Evolutionary conservation across 2,797 vertebrate species (phyloP).

Genomic region (Acipenser oxyrinchus): DNA sequence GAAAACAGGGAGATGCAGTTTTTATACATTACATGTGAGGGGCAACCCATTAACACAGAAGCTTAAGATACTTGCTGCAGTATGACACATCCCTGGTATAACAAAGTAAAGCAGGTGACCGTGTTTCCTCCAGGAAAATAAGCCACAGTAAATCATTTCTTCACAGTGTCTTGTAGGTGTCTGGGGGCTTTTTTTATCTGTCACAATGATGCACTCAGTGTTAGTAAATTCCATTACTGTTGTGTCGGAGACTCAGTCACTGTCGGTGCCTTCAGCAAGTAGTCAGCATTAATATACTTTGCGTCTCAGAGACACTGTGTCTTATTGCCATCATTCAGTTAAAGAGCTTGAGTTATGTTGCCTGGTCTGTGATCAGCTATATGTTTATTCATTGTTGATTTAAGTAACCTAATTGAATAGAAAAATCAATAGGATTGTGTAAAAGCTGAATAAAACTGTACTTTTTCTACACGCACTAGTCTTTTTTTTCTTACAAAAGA

Average conservation of each 20-base stretch:
- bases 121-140: not conserved
- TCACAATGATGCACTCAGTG: not conserved
- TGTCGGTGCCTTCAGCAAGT: not conserved
- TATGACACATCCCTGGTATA: too few species aligned
- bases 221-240: constrained; percentile 12
- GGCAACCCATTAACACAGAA: too few species aligned
- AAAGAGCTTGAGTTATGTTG: not conserved
- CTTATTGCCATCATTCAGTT: not conserved
- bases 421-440: too few species aligned
- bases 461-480: too few species aligned
- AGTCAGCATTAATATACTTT: not conserved
- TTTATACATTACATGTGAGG: too few species aligned
- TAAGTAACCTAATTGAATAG: too few species aligned
- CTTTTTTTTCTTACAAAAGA: too few species aligned
- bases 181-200: not conserved
- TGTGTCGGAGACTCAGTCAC: not conserved
- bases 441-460: too few species aligned
- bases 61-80: too few species aligned
- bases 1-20: too few species aligned
- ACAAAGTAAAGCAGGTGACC: not conserved
- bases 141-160: not conserved
- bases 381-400: not conserved
- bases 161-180: not conserved
- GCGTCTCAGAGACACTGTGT: not conserved
- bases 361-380: not conserved